Evolutionary conservation across 2,888 invertebrate genomes (phyloP).

Genomic region (Thumatha senex): DNA sequence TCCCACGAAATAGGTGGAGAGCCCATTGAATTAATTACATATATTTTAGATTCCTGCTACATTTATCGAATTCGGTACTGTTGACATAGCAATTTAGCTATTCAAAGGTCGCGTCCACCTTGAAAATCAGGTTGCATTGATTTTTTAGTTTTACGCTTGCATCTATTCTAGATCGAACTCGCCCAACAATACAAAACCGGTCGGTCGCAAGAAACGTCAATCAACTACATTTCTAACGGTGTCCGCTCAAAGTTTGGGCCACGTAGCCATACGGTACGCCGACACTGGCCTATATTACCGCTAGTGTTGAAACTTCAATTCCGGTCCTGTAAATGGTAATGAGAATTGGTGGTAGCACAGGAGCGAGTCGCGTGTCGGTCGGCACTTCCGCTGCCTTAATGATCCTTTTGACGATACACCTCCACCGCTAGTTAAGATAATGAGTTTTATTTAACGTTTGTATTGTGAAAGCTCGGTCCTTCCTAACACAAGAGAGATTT

Average conservation of each 20-base stretch:
- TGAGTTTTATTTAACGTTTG: slow-evolving; percentile 24
- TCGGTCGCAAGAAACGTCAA: neutral
- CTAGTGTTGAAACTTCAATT: slow-evolving; percentile 24
- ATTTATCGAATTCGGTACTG: no score
- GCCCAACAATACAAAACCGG: neutral
- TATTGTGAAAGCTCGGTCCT: neutral
- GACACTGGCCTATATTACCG: slow-evolving; percentile 16
- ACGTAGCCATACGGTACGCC: neutral
- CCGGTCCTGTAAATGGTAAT: slow-evolving; percentile 26
- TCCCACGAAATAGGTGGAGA: no score
- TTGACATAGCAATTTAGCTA: no score
- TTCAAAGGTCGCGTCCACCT: no score
- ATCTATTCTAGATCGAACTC: neutral
- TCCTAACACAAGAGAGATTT: neutral
- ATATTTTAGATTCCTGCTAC: no score
- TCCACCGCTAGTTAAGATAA: slow-evolving; percentile 26
- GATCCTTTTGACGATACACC: slow-evolving; percentile 35
- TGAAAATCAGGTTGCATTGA: no score
- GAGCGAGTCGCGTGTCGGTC: slow-evolving; percentile 28
- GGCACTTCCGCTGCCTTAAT: slow-evolving; percentile 44
- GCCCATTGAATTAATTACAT: no score
- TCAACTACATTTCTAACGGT: slow-evolving; percentile 6
- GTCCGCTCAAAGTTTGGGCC: neutral
- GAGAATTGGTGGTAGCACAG: slow-evolving; percentile 11
- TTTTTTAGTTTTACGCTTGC: no score